Evolutionary conservation across 2,888 invertebrate genomes (phyloP), one percentile per base, ranked within the genome.

Genomic region (Lypha dubia): DNA sequence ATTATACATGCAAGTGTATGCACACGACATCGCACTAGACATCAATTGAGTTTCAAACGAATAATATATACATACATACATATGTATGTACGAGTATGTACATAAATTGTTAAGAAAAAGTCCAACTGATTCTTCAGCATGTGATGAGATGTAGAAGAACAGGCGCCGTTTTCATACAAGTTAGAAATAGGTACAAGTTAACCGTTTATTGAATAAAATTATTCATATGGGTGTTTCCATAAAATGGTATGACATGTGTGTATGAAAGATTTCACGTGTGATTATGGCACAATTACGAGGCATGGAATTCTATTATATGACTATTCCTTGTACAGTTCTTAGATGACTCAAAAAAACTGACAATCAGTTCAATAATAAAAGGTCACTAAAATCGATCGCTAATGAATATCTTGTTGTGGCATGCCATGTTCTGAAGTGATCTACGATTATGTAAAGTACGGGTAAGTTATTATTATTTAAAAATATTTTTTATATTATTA

Each of bases 1-100:
- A 85, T 82, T 79, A 77, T 74, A 79, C 75, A 85, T 84, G 84
- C 84, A 82, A 85, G 82, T 79, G 85, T 75, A 75, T 83, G 82
- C 74, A 75, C 82, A 75, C 84, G 85, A 82, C 85, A 84, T 73
- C 60, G 58, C 49, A 58, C 58, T 80, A 79, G 65, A 49, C 84
- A 84, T 81, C 81, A 77, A 79, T 83, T 70, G 75, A 35, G 8
- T 68, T 83, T 74, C 46, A 38, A 49, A 41, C 6, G 67, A 56
- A 82, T 58, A 70, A 71, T 20, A 58, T 13, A 44, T 11, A 44
- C 3, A 41, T 7, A 53, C 28, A 24, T 17, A 24, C 4, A 53
- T 13, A 53, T 11, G 7, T 1, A 3, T 17, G 8, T 58, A 20
- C 17, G 6, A 49, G 32, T 20, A 41, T 7, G 32, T 20, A 49